Conservation (phyloP, 2,888 invertebrate species). For the Zeuzera pyrina region DNA sequence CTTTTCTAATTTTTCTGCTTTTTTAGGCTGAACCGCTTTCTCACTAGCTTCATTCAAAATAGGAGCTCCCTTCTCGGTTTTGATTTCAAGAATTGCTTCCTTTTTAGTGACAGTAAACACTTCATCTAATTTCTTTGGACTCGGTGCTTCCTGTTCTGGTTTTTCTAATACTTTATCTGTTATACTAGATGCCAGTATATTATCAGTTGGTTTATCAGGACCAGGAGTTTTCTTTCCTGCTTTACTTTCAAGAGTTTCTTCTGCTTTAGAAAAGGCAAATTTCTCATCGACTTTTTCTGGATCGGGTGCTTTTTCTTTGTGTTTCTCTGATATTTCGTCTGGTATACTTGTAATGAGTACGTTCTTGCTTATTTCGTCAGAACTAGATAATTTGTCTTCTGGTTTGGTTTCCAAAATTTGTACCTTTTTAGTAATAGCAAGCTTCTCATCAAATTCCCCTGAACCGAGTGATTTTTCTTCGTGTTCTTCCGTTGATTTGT, state of each 20-base stretch:
- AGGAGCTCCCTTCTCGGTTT: not conserved
- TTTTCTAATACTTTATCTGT: not conserved
- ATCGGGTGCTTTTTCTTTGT: not conserved
- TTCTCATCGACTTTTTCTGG: not conserved
- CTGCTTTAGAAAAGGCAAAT: not conserved
- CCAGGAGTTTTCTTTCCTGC: not conserved
- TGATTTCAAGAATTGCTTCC: not conserved
- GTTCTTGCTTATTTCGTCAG: conserved; percentile 6
- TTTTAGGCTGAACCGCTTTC: conserved; percentile 5
- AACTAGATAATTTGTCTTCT: not conserved
- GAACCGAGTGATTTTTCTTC: not conserved
- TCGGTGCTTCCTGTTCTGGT: conserved; percentile 10
- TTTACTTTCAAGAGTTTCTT: not conserved
- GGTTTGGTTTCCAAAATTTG: too few relatives aligned
- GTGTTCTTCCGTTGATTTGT: not conserved
- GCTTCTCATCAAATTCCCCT: not conserved
- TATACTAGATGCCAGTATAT: too few relatives aligned
- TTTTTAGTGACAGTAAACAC: not conserved
- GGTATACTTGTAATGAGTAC: too few relatives aligned
- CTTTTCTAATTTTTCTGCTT: conserved; percentile 5
- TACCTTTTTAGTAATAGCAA: too few relatives aligned
- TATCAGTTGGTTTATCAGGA: not conserved
- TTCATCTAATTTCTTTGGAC: conserved; percentile 7
- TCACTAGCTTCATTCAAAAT: not conserved
- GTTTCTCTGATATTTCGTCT: too few relatives aligned